Evolutionary conservation across 2,888 invertebrate species (phyloP).

Genomic region (Dicyrtomina minuta): DNA sequence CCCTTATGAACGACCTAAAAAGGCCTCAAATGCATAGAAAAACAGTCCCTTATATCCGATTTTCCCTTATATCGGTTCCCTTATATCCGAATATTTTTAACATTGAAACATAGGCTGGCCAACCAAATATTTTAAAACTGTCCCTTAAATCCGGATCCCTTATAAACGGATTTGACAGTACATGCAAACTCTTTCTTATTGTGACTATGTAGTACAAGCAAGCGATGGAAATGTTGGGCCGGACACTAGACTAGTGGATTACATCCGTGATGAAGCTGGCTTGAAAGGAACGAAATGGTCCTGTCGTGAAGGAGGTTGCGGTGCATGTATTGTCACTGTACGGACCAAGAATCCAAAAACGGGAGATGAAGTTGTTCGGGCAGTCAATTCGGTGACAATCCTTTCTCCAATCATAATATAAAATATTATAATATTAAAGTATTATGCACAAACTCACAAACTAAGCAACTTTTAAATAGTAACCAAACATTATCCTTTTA

Average conservation of each 20-base stretch:
- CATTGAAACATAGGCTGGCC: no score
- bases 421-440: not conserved
- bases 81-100: no score
- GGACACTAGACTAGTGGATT: slow-evolving; percentile 45
- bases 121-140: no score
- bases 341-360: slow-evolving; percentile 38
- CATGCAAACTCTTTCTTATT: no score
- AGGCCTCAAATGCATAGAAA: no score
- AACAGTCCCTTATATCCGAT: no score
- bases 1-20: no score
- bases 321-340: slow-evolving; percentile 60
- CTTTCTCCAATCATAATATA: not conserved
- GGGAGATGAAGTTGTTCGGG: slow-evolving; percentile 60
- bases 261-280: slow-evolving; percentile 45
- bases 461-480: not conserved
- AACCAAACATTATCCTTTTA: not conserved
- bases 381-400: slow-evolving; percentile 67
- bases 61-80: no score
- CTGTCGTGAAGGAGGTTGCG: slow-evolving; percentile 70
- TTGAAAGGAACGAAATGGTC: slow-evolving; percentile 48
- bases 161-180: no score
- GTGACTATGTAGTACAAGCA: slow-evolving; percentile 26
- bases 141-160: no score
- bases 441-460: not conserved
- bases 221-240: slow-evolving; percentile 19